phyloP scores from a whole-genome alignment of 1,140 invertebrate genomes.

The Penaeus indicus region DNA sequence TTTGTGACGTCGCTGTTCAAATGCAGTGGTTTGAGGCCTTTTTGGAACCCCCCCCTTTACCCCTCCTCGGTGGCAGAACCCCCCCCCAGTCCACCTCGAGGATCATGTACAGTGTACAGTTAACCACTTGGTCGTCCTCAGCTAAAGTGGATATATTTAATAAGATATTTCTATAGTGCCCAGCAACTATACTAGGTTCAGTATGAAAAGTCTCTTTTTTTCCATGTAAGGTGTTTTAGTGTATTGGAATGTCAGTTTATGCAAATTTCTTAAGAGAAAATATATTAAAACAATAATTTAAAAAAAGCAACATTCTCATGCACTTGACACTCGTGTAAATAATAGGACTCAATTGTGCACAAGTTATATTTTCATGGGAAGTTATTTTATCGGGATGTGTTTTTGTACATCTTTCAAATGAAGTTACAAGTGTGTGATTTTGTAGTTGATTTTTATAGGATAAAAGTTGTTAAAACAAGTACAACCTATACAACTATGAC shows the following conservation, averaged over 20 bases:
- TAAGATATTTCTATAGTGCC: neutral
- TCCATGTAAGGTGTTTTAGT: slow-evolving; percentile 10
- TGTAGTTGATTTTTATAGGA: slow-evolving; percentile 63
- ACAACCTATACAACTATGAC: slow-evolving; percentile 53
- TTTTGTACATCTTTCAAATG: slow-evolving; percentile 52
- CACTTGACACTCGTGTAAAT: slow-evolving; percentile 47
- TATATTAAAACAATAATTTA: slow-evolving; percentile 2
- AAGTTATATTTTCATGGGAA: slow-evolving; percentile 52
- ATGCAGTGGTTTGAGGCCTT: slow-evolving; percentile 53
- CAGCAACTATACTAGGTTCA: slow-evolving; percentile 13
- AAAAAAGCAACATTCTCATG: slow-evolving; percentile 40
- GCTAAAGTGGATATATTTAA: slow-evolving; percentile 27
- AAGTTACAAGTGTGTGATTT: slow-evolving; percentile 41
- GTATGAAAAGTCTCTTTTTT: neutral
- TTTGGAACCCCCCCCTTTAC: slow-evolving; percentile 33
- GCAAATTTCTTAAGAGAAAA: slow-evolving; percentile 15
- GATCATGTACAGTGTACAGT: slow-evolving; percentile 49
- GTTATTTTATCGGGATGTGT: slow-evolving; percentile 40
- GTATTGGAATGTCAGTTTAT: slow-evolving; percentile 13
- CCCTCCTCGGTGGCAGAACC: slow-evolving; percentile 1
- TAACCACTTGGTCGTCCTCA: neutral
- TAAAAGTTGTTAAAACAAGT: slow-evolving; percentile 56
- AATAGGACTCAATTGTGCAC: slow-evolving; percentile 36
- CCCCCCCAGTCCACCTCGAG: slow-evolving; percentile 23
- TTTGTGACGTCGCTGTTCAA: slow-evolving; percentile 18